Conservation (phyloP, 2,113 vertebrate species). For the Lagopus leucura region DNA sequence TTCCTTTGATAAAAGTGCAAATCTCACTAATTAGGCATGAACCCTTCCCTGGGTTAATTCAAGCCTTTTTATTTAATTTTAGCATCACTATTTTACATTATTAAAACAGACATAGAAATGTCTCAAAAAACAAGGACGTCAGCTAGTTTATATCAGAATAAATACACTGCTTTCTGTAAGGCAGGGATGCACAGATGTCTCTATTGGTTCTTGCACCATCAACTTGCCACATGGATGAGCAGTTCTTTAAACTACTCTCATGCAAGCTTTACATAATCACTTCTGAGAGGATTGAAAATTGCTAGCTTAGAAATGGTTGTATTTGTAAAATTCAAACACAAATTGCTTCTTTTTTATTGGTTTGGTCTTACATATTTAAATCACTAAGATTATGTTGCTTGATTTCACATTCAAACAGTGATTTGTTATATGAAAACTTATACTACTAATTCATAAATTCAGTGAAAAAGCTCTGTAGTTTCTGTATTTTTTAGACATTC, state of each 20-base stretch:
- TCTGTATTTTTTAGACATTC: not conserved
- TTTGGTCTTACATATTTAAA: not conserved
- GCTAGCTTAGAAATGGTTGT: accelerated
- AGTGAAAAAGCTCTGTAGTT: not conserved
- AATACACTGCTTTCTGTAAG: not conserved
- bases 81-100: not conserved
- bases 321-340: not conserved
- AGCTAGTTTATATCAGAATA: not conserved
- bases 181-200: not conserved
- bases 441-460: not conserved
- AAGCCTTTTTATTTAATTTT: not conserved
- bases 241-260: not conserved
- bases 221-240: not conserved
- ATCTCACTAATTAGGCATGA: not conserved
- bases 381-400: not conserved
- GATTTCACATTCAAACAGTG: not conserved
- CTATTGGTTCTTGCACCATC: not conserved
- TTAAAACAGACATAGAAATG: not conserved
- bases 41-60: not conserved
- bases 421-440: not conserved
- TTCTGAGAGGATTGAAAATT: not conserved
- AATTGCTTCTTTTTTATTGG: not conserved
- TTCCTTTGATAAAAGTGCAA: not conserved
- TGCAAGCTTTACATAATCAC: not conserved
- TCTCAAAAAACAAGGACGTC: not conserved